Base-by-base conservation (phyloP, 2,888 invertebrate species). In the Chouioia cunea region DNA sequence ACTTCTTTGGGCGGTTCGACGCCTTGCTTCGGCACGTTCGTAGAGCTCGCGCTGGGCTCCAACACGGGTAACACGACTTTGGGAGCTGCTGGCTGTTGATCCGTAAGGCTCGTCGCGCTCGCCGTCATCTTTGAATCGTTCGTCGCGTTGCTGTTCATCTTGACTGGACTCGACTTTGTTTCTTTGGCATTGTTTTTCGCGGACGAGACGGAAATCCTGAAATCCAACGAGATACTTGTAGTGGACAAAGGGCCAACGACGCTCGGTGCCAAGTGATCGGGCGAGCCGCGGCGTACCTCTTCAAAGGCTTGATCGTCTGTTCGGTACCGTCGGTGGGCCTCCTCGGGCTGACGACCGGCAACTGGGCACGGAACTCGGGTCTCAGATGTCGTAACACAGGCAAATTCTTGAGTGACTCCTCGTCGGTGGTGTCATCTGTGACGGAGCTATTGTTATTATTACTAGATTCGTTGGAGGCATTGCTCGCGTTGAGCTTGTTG, bases 301-400 rank as follows among this genome's bases (percentile, higher is more conserved):
- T 83, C 63, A 84, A 68, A 1, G 84, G 83, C 70, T 82, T 85
- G 52, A 83, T 79, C 52, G 84, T 73, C 76, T 85, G 84, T 77
- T 85, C 85, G 57, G 81, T 79, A n/a, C 85, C 84, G 57, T 85
- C 84, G 63, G 85, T 82, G n/a, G 83, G 79, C 75, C 79, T 79
- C 64, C 82, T 79, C 12, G 81, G 77, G 65, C 79, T 80, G 43
- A 90, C 85, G 20, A 92, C 90, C 0, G 93, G 92, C 76, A 96
- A 86, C 82, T 95, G 95, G 0, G 95, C 94, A 22, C 95, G 88
- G 83, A 96, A 96, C 82, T 96, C 95, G 0, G 95, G 93, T 80
- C 94, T 89, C 73, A 96, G 86, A 86, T 95, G 94, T 84, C 94
- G 89, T 74, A 96, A 85, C 15, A 96, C 95, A 1, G 95, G 95